Evolutionary conservation across 2,888 invertebrate species (phyloP).

Genomic region (Cylindroiulus punctatus): DNA sequence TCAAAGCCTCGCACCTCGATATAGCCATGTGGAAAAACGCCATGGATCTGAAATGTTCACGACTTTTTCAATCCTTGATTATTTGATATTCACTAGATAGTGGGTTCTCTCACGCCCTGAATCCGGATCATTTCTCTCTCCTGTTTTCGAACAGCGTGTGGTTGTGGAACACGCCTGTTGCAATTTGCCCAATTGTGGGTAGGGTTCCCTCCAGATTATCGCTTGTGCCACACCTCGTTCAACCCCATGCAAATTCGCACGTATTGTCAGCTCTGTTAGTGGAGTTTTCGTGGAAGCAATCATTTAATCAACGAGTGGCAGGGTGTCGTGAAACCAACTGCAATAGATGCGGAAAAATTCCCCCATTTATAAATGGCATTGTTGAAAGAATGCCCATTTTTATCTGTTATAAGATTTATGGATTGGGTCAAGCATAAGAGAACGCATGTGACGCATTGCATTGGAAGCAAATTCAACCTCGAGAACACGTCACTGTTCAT

Average conservation of each 20-base stretch:
- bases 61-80: not conserved
- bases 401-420: too few relatives aligned
- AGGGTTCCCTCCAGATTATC: not conserved
- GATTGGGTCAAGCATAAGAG: too few relatives aligned
- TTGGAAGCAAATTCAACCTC: too few relatives aligned
- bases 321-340: too few relatives aligned
- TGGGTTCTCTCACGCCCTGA: not conserved
- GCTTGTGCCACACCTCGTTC: not conserved
- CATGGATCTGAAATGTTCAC: not conserved
- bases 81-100: not conserved
- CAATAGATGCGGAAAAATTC: too few relatives aligned
- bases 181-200: constrained; percentile 4
- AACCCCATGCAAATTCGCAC: not conserved
- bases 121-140: not conserved
- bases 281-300: not conserved
- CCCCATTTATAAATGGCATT: too few relatives aligned
- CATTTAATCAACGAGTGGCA: too few relatives aligned
- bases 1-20: not conserved
- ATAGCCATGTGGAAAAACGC: not conserved
- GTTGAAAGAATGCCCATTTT: too few relatives aligned
- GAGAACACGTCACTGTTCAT: too few relatives aligned
- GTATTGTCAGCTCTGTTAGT: not conserved
- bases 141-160: constrained; percentile 17
- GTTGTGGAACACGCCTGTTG: not conserved
- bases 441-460: too few relatives aligned